Evolutionary conservation across 2,888 invertebrate genomes (phyloP), one percentile per base, ranked within the genome.

Genomic region (Zygaena filipendulae): DNA sequence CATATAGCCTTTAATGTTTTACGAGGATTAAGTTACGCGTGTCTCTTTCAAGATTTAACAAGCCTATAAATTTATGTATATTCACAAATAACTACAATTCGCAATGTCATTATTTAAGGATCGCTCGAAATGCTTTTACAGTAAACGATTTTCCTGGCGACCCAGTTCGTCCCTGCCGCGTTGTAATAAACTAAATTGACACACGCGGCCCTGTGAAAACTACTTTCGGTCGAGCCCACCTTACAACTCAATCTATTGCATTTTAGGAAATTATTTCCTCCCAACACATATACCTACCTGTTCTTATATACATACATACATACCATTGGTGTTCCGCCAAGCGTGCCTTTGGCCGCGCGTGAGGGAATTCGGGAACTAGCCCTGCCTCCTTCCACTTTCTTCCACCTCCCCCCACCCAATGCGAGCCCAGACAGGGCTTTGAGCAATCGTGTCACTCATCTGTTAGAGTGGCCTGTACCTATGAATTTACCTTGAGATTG

Each of bases 201-300:
- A 52, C 60, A n/a, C n/a, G 25, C 49, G 45, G 43, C 43, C 46
- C 52, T 48, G 45, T 47, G 58, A 59, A 57, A 66, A 69, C 64
- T 69, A 67, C 70, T 69, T 66, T 62, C 49, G 39, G 40, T 35
- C 30, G 32, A 40, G 40, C 46, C 46, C 48, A 44, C 49, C 51
- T 48, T 54, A 50, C 55, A 43, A 59, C 63, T 61, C 68, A 64
- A 67, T 60, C 59, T 66, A 60, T 46, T 70, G 69, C 72, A 70
- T 72, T 71, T 70, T 64, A 59, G 67, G 55, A 68, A 70, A 71
- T 70, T 67, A 71, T 71, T 68, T 68, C 64, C 56, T n/a, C n/a
- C 62, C 64, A 69, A 66, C 64, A 63, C 63, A 70, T 71, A n/a
- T n/a, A n/a, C n/a, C n/a, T n/a, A n/a, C n/a, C n/a, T n/a, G n/a